Percentiles rank a stretch among this genome's conserved stretches.
These are phyloP conservation scores for Acrobasis suavella DNA, from an alignment of 2,888 invertebrate genomes.

Conservation along the genomic window DNA sequence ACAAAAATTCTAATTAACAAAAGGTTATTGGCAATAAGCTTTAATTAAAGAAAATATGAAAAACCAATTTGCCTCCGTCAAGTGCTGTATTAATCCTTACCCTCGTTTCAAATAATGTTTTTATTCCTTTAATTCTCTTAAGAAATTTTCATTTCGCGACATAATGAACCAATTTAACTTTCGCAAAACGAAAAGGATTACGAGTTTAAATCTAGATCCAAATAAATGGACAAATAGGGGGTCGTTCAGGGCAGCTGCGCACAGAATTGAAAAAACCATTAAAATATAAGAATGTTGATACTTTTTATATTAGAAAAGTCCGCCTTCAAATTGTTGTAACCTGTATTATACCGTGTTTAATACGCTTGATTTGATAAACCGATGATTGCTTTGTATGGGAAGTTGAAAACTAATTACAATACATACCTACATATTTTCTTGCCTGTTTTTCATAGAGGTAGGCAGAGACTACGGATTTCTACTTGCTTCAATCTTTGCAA, in stretches of 20 bases:
- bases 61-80: not conserved
- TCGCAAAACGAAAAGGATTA: slow-evolving; percentile 50
- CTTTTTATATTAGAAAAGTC: too few species aligned
- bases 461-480: too few species aligned
- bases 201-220: slow-evolving; percentile 47
- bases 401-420: too few species aligned
- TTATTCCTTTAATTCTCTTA: slow-evolving; percentile 22
- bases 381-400: too few species aligned
- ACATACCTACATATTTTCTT: too few species aligned
- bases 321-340: too few species aligned
- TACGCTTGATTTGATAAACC: too few species aligned
- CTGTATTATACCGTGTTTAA: too few species aligned
- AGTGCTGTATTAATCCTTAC: not conserved
- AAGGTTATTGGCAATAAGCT: not conserved
- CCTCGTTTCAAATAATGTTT: slow-evolving; percentile 12
- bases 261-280: slow-evolving; percentile 4
- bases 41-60: not conserved
- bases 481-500: too few species aligned
- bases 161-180: slow-evolving; percentile 57
- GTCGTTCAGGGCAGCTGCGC: slow-evolving; percentile 30
- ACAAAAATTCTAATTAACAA: too few species aligned
- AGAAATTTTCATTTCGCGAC: slow-evolving; percentile 39
- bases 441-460: too few species aligned
- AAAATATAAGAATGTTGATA: not conserved
- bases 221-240: slow-evolving; percentile 51